Evolutionary conservation across 2,113 vertebrate species (phyloP), one percentile per base, ranked within the genome.

Genomic region (Hoplias malabaricus): DNA sequence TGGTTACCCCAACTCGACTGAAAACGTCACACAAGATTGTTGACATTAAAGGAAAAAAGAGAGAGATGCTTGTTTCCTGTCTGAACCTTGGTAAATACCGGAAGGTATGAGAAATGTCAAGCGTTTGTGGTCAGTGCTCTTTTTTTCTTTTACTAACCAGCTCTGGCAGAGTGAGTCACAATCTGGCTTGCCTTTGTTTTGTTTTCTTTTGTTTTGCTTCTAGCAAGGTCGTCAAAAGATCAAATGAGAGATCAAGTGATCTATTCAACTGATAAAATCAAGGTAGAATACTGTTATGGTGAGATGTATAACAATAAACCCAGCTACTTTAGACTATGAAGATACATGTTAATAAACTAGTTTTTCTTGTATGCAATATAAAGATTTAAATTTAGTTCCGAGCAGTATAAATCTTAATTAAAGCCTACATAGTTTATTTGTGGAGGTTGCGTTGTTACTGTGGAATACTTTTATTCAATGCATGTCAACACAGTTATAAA

Each of bases 61-160:
- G 66, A 90, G 73, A 89, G 92, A 93, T 84, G 86, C 84, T 79
- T 86, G 90, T 89, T 96, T 97, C 95, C 95, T 96, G 95, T 95
- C 89, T 95, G 94, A 97, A 94, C 93, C 92, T 88, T 88, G 88
- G 88, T 91, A 94, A 93, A 93, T 92, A 90, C 93, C 93, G 91
- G 93, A 93, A 96, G 93, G 89, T 91, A 91, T 94, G 94, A 96
- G 92, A 95, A 96, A 97, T 93, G 94, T 93, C 86, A 93, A 92
- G 89, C 88, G 90, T 92, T 93, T 95, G 94, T 92, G 94, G 96
- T 94, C 89, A 90, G 85, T 91, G 90, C 90, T 89, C 91, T 90
- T 90, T 92, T 89, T 90, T 90, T 89, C 88, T 88, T 86, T 84
- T 91, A 46, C 38, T 23, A 42, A 36, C 75, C 46, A 85, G 82